Evolutionary conservation across 2,888 invertebrate genomes (phyloP).

Genomic region (Thyatira batis): DNA sequence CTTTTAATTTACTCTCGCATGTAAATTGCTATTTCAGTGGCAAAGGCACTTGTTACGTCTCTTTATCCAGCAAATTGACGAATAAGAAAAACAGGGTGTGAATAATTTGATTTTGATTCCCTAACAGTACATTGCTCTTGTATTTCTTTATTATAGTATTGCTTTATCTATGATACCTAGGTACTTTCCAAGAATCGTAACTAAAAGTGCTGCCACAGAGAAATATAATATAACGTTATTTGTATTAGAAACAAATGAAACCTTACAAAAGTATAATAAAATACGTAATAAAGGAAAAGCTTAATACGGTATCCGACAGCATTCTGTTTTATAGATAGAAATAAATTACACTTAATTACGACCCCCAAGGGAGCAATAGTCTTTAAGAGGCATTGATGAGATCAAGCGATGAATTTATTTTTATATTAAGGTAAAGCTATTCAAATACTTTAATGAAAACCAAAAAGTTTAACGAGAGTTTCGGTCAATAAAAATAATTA

Average conservation of each 20-base stretch:
- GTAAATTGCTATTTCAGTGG: conserved; percentile 29
- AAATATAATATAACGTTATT: not conserved
- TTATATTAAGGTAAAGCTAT: not conserved
- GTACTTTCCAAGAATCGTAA: too few species aligned
- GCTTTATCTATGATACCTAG: too few species aligned
- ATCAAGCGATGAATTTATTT: conserved; percentile 9
- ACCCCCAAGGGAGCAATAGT: conserved; percentile 5
- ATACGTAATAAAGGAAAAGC: not conserved
- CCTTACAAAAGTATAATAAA: not conserved
- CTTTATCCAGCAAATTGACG: not conserved
- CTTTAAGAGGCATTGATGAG: conserved; percentile 7
- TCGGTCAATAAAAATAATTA: not conserved
- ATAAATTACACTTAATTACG: conserved; percentile 15
- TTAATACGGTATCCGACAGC: not conserved
- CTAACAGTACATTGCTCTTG: not conserved
- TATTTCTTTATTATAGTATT: not conserved
- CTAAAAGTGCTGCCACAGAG: not conserved
- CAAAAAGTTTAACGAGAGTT: not conserved
- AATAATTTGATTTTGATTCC: not conserved
- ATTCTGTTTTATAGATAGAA: conserved; percentile 4
- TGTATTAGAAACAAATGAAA: not conserved
- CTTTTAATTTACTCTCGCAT: conserved; percentile 20
- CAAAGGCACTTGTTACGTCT: not conserved
- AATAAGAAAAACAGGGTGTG: not conserved
- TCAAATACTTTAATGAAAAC: not conserved